Base-by-base conservation (phyloP, 2,113 vertebrate genomes). In the Tupaia tana region DNA sequence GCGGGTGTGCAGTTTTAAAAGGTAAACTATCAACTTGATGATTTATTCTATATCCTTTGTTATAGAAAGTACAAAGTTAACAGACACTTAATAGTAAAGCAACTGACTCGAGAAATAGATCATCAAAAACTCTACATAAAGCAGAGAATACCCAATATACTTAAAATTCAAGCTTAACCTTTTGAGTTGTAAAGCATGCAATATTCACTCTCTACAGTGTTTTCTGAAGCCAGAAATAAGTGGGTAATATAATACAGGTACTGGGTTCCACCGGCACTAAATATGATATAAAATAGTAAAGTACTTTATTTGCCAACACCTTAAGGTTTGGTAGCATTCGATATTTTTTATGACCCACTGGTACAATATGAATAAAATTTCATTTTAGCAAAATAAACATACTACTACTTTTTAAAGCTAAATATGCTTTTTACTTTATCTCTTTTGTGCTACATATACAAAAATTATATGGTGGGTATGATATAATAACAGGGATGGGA, bases 181-280 rank as follows among this genome's bases (percentile, higher is more conserved):
- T 71, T 97, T 95, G 81, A 0, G 92, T 93, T 98, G 96, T 97
- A 97, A 98, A 96, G 95, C 95, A 97, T 98, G 96, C 96, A 98
- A 98, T 98, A 98, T 98, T 98, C 95, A 98, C 96, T 96, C 94
- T 96, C 94, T 97, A 97, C 89, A 97, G 97, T 97, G 94, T 97
- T 97, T 98, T 98, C 95, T 96, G 89, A 95, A 96, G 77, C 93
- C 95, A 96, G 91, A 91, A 97, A 96, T 97, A 96, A 95, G 92
- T 86, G 93, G 94, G 89, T 97, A 95, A 98, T 97, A 85, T 86
- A 97, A 97, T 96, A 97, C 79, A 86, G 98, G 92, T 95, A 97
- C 7, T 98, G 94, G 98, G 97, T 96, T 97, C 80, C 93, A 3
- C 22, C 70, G 34, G 29, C 31, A 88, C 54, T 24, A 95, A 96